Evolutionary conservation across 2,888 invertebrate genomes (phyloP), one percentile per base, ranked within the genome.

Genomic region (Apantesis nais): DNA sequence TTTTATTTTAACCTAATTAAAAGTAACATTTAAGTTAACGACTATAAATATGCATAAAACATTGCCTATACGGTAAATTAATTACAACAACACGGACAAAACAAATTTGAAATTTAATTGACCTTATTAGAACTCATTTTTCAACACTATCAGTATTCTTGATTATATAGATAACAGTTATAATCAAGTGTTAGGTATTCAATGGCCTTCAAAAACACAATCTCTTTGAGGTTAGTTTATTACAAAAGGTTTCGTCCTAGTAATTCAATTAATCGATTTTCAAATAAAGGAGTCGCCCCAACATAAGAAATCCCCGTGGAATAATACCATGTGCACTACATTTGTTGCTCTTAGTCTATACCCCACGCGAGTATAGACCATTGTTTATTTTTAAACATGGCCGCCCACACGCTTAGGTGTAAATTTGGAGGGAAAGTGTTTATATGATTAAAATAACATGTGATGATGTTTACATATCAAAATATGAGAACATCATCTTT

Each of bases 261-360:
- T 61, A 31, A 61, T 22, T 22, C 12, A 61, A 62, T 37, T 22
- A 37, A 62, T 62, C 61, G 22, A 67, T 48, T 14, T 62, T 25
- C 34, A 68, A 61, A 67, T 34, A 44, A 68, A 64, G 69, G 29
- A 29, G 58, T 58, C 29, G 16, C 67, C 62, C 62, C 25, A 41
- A 44, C 67, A 48, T n/a, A 79, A 81, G 81, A 78, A 83, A 90
- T 89, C 90, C 90, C 90, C 90, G 90, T 90, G 90, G 89, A 85
- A 83, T 83, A 66, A 61, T 64, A 82, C 84, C 90, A 90, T 89
- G 83, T 90, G 90, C 62, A 76, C 79, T 75, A 84, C 89, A 90
- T 85, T 88, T 88, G 87, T 82, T 75, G 78, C 79, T 66, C 55
- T 82, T 83, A 83, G 73, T 81, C 76, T 78, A 82, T 82, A 80